Percentiles rank a stretch among this genome's conserved stretches.
These are phyloP conservation scores for Nixonia krombeini DNA, from an alignment of 1,140 invertebrate species.

Conservation along the genomic window DNA sequence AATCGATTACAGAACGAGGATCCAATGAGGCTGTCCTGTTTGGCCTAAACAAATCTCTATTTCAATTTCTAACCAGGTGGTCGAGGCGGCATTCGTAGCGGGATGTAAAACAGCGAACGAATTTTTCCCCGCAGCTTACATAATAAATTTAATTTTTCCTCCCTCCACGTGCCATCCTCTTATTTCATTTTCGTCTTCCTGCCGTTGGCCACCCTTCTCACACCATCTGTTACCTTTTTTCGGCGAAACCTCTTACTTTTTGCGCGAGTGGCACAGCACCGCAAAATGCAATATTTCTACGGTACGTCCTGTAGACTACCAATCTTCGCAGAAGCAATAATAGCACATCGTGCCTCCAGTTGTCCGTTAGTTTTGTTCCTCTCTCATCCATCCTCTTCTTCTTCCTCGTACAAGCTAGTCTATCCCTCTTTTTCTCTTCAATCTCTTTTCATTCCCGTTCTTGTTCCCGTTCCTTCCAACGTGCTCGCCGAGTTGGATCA, in stretches of 20 bases:
- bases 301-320: conserved; percentile 59
- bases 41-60: too few relatives aligned
- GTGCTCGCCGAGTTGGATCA: conserved; percentile 17
- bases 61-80: too few relatives aligned
- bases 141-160: conserved; percentile 47
- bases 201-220: conserved; percentile 19
- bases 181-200: conserved; percentile 21
- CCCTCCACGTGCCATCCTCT: conserved; percentile 39
- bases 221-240: conserved; percentile 53
- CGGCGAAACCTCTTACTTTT: conserved; percentile 46
- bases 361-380: conserved; percentile 57
- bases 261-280: conserved; percentile 40
- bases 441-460: conserved; percentile 37
- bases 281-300: conserved; percentile 66
- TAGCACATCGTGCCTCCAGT: conserved; percentile 63
- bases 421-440: conserved; percentile 42
- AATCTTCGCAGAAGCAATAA: conserved; percentile 69
- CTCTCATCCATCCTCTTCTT: conserved; percentile 14
- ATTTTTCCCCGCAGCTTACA: conserved; percentile 35
- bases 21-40: too few relatives aligned
- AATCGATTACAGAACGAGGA: too few relatives aligned
- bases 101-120: conserved; percentile 33
- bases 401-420: conserved; percentile 6
- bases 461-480: conserved; percentile 23
- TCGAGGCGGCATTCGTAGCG: conserved; percentile 11